phyloP scores from a whole-genome alignment of 2,797 vertebrate species.

The Erithacus rubecula region DNA sequence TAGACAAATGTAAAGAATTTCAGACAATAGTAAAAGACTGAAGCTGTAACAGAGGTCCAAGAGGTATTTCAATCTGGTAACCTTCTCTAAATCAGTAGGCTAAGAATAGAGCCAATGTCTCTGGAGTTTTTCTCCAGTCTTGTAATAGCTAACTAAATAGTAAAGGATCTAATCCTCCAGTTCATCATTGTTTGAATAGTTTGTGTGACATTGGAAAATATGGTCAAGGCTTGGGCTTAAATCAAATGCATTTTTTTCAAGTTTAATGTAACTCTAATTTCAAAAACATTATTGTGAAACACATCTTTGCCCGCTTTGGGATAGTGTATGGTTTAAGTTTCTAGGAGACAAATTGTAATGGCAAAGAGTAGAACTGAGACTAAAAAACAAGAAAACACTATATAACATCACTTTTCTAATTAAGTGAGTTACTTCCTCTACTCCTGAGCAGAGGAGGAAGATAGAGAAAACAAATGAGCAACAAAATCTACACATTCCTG shows the following conservation, averaged over 20 bases:
- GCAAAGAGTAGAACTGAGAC: neutral
- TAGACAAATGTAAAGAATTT: neutral
- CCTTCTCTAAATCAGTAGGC: neutral
- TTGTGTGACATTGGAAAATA: neutral
- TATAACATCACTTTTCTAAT: neutral
- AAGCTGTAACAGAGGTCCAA: neutral
- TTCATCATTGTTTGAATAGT: neutral
- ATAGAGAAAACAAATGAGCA: neutral
- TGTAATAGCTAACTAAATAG: neutral
- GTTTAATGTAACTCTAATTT: neutral
- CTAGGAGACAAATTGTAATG: neutral
- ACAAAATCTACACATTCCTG: neutral
- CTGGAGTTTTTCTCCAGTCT: neutral
- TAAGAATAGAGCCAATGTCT: neutral
- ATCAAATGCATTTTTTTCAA: neutral
- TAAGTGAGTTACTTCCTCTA: neutral
- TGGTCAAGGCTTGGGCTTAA: neutral
- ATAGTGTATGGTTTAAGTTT: neutral
- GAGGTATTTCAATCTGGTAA: neutral
- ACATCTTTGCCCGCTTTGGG: neutral
- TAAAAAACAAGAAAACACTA: neutral
- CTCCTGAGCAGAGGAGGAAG: neutral
- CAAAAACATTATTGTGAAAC: neutral
- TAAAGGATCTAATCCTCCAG: neutral
- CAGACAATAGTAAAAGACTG: neutral